Base-by-base conservation (phyloP, 2,888 invertebrate species). In the Oligia strigilis region DNA sequence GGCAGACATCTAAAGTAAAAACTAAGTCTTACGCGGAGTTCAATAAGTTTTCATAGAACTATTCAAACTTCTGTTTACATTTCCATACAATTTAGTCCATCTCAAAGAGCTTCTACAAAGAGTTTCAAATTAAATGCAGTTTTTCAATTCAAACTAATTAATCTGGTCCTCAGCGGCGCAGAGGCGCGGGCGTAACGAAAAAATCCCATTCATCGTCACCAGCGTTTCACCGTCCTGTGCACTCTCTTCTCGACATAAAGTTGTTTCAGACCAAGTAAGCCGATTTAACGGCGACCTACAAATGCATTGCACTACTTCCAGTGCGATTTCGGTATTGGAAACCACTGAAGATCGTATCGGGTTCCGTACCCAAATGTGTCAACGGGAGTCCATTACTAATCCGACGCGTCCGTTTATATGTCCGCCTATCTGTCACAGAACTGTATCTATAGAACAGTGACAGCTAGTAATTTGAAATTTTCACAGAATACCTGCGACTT, bases 91-190 rank as follows among this genome's bases (percentile, higher is more conserved):
- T 14, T 43, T 0, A 43, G 66, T 46, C 11, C 6, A 14, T 36
- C 29, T 36, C 29, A 8, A 40, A 29, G 9, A 64, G 2, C 4
- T 19, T 72, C 46, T 19, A 43, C 5, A 23, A n/a, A 49, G 40
- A 46, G 29, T 55, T 58, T 40, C 3, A 77, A 69, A 64, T 67
- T 17, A 36, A 72, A 84, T 69, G 40, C 58, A 78, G 46, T 60
- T 69, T 43, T 80, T 65, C 36, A 52, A 70, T 40, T 60, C 5
- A 52, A 65, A 84, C 73, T 70, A 80, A 80, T 82, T 65, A 80
- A 70, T 84, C 52, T 40, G 67, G 36, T 65, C 64, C 43, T 14
- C 64, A 60, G 29, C 4, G 58, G 46, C 19, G 36, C 4, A 58
- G 46, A 19, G 29, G 29, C 29, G 29, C 1, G 1, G 43, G 14